Conservation (phyloP, 2,797 vertebrate genomes). For the Cyclura pinguis region DNA sequence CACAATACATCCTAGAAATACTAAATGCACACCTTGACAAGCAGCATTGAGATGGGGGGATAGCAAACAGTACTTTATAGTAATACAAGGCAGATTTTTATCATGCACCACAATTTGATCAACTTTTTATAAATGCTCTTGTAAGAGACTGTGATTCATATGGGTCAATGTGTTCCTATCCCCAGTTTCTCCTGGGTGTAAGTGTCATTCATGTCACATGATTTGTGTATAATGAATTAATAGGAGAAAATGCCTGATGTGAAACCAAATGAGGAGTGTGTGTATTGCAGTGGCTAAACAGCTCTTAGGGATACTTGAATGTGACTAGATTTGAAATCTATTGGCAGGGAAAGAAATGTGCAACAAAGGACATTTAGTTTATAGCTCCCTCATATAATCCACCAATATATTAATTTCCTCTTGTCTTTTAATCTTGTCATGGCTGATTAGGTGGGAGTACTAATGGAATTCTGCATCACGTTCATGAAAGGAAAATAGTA, state of each 20-base stretch:
- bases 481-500: accelerated
- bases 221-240: not conserved
- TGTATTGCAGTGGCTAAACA: not conserved
- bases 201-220: not conserved
- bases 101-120: not conserved
- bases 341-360: not conserved
- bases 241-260: not conserved
- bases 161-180: not conserved
- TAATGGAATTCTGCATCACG: not conserved
- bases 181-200: not conserved
- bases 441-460: not conserved
- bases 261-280: not conserved
- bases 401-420: not conserved
- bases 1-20: not conserved
- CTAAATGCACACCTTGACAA: not conserved
- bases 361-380: not conserved
- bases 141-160: not conserved
- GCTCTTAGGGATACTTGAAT: not conserved
- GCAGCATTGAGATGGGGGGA: not conserved
- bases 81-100: constrained; percentile 4
- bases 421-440: not conserved
- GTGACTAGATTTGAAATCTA: not conserved
- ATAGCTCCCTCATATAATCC: not conserved
- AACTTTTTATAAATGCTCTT: not conserved
- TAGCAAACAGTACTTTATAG: not conserved